These are phyloP conservation scores for Lutraria rhynchaena DNA, from an alignment of 1,140 invertebrate species.

Conservation along the genomic window DNA sequence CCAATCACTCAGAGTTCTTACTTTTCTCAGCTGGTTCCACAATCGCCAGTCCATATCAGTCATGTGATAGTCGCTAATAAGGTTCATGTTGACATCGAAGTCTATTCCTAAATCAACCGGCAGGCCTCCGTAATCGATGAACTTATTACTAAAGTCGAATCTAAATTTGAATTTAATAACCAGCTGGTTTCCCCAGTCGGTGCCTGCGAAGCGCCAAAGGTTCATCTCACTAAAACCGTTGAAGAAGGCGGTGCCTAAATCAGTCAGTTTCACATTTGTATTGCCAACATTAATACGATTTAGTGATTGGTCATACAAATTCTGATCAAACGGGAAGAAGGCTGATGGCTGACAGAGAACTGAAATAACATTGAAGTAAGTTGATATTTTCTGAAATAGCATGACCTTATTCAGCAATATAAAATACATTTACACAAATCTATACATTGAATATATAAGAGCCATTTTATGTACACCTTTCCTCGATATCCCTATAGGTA, in stretches of 20 bases:
- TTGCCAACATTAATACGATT: slow-evolving; percentile 57
- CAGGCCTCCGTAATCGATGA: slow-evolving; percentile 30
- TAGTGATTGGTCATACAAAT: slow-evolving; percentile 58
- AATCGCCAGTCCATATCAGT: slow-evolving; percentile 48
- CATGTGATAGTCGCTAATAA: slow-evolving; percentile 52
- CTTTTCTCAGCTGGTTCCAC: slow-evolving; percentile 23
- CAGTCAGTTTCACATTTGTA: slow-evolving; percentile 55
- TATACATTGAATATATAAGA: too few relatives aligned
- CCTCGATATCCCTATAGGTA: too few relatives aligned
- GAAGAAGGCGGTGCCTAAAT: slow-evolving; percentile 64
- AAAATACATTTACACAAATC: too few relatives aligned
- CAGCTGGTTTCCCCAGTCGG: slow-evolving; percentile 63
- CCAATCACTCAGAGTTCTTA: slow-evolving; percentile 18
- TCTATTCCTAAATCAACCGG: slow-evolving; percentile 35
- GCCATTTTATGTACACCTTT: too few relatives aligned
- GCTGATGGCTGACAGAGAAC: slow-evolving; percentile 61
- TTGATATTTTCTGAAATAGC: too few relatives aligned
- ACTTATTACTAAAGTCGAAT: slow-evolving; percentile 44
- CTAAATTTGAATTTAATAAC: slow-evolving; percentile 66
- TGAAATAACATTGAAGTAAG: too few relatives aligned
- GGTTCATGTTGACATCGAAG: slow-evolving; percentile 9
- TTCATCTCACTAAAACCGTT: slow-evolving; percentile 62
- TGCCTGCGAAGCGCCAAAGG: slow-evolving; percentile 57
- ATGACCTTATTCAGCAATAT: too few relatives aligned
- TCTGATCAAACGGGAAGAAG: slow-evolving; percentile 62